Conservation (phyloP, 2,797 vertebrate species). For the Passerculus sandwichensis region DNA sequence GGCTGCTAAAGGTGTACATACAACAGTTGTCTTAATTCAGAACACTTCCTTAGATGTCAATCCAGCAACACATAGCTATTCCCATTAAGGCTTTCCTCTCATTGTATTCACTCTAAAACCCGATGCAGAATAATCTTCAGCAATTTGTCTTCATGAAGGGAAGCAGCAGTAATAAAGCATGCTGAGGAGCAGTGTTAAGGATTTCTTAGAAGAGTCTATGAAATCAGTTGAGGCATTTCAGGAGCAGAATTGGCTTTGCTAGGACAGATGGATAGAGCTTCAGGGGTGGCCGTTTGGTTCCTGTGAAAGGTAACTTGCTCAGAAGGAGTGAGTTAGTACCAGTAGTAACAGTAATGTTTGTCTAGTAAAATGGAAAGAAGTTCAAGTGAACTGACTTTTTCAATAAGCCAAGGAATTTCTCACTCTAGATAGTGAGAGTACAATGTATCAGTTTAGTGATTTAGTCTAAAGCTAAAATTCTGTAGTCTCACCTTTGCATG, state of each 20-base stretch:
- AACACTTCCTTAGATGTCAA: neutral
- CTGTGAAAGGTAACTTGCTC: neutral
- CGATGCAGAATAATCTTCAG: neutral
- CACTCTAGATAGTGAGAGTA: neutral
- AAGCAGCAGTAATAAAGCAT: neutral
- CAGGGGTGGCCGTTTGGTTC: neutral
- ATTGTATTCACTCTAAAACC: neutral
- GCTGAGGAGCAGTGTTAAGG: neutral
- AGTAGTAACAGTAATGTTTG: accelerated
- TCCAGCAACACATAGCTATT: neutral
- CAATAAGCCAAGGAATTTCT: neutral
- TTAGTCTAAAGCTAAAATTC: neutral
- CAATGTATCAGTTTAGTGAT: neutral
- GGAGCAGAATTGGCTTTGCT: neutral
- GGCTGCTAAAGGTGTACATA: neutral
- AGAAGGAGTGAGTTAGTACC: neutral
- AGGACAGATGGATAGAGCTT: neutral
- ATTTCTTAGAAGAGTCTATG: neutral
- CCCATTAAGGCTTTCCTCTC: neutral
- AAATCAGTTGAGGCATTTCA: neutral
- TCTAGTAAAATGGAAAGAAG: neutral
- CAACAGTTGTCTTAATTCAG: neutral
- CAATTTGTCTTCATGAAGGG: neutral
- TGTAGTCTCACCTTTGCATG: neutral
- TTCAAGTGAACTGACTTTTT: neutral